Evolutionary conservation across 2,888 invertebrate genomes (phyloP).

Genomic region (Myathropa florea): DNA sequence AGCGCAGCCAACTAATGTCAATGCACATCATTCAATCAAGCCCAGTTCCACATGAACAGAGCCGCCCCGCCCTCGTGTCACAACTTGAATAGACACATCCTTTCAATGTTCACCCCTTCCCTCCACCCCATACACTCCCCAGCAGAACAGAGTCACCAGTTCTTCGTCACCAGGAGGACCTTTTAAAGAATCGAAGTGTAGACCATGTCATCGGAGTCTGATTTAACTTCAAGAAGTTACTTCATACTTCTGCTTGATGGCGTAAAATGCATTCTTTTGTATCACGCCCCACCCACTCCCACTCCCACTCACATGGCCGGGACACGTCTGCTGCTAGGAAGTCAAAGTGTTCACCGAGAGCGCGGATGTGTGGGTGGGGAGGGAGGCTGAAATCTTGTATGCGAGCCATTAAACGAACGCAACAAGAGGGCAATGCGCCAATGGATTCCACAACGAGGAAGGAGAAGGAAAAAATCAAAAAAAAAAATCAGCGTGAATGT

Average conservation of each 20-base stretch:
- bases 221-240: constrained; percentile 48
- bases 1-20: constrained; percentile 43
- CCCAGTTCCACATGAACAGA: constrained; percentile 29
- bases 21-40: constrained; percentile 52
- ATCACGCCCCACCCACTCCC: background rate
- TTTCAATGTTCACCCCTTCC: constrained; percentile 6
- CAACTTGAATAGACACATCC: constrained; percentile 2
- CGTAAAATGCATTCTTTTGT: background rate
- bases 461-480: background rate
- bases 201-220: constrained; percentile 34
- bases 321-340: constrained; percentile 19
- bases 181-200: constrained; percentile 15
- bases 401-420: constrained; percentile 41
- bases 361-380: background rate
- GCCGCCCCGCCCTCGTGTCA: background rate
- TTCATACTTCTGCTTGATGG: background rate
- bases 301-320: background rate
- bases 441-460: background rate
- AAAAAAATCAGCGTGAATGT: background rate
- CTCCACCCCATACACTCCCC: too few relatives aligned
- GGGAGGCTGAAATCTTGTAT: background rate
- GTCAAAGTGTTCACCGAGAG: constrained; percentile 40
- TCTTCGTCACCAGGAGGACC: background rate
- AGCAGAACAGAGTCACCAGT: too few relatives aligned
- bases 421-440: constrained; percentile 15